These are phyloP conservation scores for Tiliacea citrago DNA, from an alignment of 2,888 invertebrate species.

Conservation along the genomic window DNA sequence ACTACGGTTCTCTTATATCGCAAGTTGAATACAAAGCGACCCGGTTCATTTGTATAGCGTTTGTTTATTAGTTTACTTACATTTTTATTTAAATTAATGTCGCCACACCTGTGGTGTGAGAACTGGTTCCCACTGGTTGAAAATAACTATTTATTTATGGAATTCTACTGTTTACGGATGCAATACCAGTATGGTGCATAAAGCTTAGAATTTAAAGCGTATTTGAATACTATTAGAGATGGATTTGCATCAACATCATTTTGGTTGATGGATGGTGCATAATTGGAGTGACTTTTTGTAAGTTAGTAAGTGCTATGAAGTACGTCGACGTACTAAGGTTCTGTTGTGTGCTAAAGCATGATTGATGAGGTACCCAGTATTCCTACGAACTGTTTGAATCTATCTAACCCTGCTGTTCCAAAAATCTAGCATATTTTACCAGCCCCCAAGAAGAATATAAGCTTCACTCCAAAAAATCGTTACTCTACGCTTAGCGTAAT, in stretches of 20 bases:
- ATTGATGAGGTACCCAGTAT: not conserved
- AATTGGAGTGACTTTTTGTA: not conserved
- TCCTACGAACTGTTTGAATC: not conserved
- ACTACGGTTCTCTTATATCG: slow-evolving; percentile 63
- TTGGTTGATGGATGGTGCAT: not conserved
- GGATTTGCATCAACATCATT: not conserved
- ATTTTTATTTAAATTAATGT: slow-evolving; percentile 47
- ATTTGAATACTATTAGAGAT: not conserved
- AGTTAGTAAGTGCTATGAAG: not conserved
- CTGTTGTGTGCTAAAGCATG: not conserved
- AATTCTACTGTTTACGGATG: slow-evolving; percentile 27
- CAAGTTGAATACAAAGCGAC: slow-evolving; percentile 62
- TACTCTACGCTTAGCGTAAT: slow-evolving; percentile 12
- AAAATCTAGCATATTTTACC: not conserved
- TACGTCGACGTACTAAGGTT: not conserved
- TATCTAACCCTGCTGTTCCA: no score
- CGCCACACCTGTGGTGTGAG: slow-evolving; percentile 31
- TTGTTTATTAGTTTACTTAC: slow-evolving; percentile 51
- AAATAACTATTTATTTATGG: slow-evolving; percentile 2
- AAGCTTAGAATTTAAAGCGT: not conserved
- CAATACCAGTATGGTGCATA: not conserved
- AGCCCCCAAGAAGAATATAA: not conserved
- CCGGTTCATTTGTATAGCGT: slow-evolving; percentile 27
- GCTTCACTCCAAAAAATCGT: slow-evolving; percentile 15
- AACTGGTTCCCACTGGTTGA: slow-evolving; percentile 6